Conservation (phyloP, 2,113 vertebrate genomes). For the Gavialis gangeticus region DNA sequence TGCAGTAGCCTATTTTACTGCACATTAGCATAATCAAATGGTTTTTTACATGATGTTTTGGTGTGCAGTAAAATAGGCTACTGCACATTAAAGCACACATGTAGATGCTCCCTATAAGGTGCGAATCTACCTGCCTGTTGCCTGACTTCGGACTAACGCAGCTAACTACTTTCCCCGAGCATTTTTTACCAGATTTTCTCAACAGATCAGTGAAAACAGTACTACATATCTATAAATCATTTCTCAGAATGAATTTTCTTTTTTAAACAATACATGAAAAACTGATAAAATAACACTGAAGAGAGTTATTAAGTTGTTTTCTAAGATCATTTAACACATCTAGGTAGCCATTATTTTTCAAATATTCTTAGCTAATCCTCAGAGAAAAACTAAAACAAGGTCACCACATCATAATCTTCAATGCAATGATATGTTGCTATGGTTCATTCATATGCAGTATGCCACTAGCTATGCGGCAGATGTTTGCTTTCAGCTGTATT, state of each 20-base stretch:
- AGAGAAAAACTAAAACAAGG: neutral
- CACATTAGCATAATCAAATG: no score
- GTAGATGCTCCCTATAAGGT: no score
- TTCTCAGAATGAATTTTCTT: neutral
- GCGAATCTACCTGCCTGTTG: no score
- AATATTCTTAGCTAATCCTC: neutral
- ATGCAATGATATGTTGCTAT: neutral
- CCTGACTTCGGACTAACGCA: no score
- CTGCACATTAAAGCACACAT: no score
- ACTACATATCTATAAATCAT: neutral
- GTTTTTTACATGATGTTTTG: no score
- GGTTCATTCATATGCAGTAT: neutral
- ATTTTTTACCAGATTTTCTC: neutral
- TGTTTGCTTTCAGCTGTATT: conserved; percentile 22
- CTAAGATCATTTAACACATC: neutral
- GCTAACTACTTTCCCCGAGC: neutral
- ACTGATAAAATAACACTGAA: neutral
- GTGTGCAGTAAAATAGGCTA: no score
- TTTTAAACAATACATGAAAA: neutral
- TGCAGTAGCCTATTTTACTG: no score
- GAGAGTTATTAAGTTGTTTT: neutral
- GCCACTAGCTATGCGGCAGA: conserved; percentile 17
- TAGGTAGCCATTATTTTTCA: neutral
- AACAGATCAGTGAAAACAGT: neutral
- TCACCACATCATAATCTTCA: neutral